Percentiles rank a stretch among this genome's conserved stretches.
Evolutionary conservation across 1,140 invertebrate genomes (phyloP).

Genomic region (Battus philenor): DNA sequence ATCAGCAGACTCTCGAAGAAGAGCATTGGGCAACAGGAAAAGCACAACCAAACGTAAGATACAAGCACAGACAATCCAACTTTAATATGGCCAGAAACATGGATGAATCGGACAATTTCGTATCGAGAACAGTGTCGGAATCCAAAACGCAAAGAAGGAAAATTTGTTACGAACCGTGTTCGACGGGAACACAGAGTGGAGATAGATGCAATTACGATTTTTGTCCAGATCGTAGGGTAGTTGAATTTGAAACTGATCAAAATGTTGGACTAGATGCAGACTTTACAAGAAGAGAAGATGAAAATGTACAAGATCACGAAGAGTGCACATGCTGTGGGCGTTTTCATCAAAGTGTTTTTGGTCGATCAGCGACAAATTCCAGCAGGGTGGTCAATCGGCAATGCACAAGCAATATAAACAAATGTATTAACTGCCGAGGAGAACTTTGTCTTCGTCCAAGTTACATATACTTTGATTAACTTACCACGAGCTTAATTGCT

Average conservation of each 20-base stretch:
- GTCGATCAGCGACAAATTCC: neutral
- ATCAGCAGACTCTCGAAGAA: conserved; percentile 2
- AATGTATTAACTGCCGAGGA: conserved; percentile 7
- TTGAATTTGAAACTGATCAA: neutral
- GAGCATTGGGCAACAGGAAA: neutral
- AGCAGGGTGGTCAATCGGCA: neutral
- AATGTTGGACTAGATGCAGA: neutral
- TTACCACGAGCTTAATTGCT: no score
- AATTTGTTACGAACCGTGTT: conserved; percentile 2
- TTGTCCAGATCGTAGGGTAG: neutral
- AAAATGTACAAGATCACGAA: no score
- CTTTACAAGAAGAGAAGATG: no score
- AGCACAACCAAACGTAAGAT: neutral
- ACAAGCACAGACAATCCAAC: conserved; percentile 4
- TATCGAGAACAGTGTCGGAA: neutral
- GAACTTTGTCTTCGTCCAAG: conserved; percentile 4
- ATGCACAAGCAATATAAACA: neutral
- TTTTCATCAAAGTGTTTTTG: neutral
- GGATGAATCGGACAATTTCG: neutral
- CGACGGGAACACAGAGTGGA: neutral
- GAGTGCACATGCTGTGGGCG: no score
- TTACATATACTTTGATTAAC: conserved; percentile 7
- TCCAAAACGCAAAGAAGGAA: neutral
- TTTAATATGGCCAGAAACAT: conserved; percentile 2
- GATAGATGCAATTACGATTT: neutral